phyloP scores from a whole-genome alignment of 2,888 invertebrate species.

The Yponomeuta plumbellus region DNA sequence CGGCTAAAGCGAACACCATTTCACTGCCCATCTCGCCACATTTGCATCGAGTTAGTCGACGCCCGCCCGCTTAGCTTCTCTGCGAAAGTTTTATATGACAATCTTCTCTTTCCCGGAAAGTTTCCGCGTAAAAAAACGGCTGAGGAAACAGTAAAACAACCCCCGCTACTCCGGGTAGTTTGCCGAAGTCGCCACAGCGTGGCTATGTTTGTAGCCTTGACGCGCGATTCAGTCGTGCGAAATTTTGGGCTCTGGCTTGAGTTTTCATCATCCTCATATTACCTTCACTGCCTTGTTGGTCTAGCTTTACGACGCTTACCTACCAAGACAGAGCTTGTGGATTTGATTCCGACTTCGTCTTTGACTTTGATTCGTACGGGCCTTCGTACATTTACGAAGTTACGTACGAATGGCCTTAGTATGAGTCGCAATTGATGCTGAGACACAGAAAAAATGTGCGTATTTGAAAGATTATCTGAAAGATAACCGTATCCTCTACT shows the following conservation, averaged over 20 bases:
- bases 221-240: background rate
- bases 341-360: too few relatives aligned
- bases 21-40: background rate
- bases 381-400: too few relatives aligned
- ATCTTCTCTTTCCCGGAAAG: conserved; percentile 4
- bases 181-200: background rate
- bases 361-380: too few relatives aligned
- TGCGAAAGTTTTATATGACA: conserved; percentile 7
- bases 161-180: background rate
- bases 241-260: background rate
- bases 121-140: background rate
- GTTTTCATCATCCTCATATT: too few relatives aligned
- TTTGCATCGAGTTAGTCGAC: conserved; percentile 1
- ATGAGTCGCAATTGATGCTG: too few relatives aligned
- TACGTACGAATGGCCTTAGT: too few relatives aligned
- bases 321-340: too few relatives aligned
- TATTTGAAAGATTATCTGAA: too few relatives aligned
- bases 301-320: too few relatives aligned
- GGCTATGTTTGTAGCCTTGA: background rate
- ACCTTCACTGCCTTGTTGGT: too few relatives aligned
- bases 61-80: conserved; percentile 1
- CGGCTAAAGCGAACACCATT: background rate
- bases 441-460: too few relatives aligned
- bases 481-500: too few relatives aligned
- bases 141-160: background rate